Conservation (phyloP, 1,140 invertebrate species). For the Philotrypesis tridentata region DNA sequence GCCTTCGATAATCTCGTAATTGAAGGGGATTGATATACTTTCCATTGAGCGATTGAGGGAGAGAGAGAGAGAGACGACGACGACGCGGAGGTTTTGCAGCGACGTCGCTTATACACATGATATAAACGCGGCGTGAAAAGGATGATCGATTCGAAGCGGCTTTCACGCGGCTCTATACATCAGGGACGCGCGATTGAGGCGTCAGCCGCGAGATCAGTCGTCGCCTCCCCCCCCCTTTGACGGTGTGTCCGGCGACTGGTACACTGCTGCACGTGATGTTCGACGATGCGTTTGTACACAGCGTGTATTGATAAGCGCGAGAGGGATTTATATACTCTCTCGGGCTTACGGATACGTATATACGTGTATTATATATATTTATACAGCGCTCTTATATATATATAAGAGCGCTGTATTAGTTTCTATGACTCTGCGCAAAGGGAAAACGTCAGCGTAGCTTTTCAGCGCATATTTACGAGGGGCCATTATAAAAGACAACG, state of each 20-base stretch:
- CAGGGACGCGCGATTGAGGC: neutral
- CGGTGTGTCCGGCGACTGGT: no score
- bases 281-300: no score
- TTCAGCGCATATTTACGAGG: neutral
- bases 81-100: no score
- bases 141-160: neutral
- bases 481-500: neutral
- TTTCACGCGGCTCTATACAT: neutral
- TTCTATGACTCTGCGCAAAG: neutral
- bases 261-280: neutral
- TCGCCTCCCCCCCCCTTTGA: no score
- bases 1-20: constrained; percentile 21
- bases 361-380: no score
- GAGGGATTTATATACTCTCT: neutral
- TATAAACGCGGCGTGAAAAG: no score
- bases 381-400: no score
- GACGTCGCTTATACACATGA: no score
- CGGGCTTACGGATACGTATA: no score
- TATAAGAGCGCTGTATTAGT: neutral
- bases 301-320: no score
- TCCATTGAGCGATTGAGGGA: neutral
- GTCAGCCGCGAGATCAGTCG: no score
- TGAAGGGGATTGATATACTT: neutral
- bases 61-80: no score
- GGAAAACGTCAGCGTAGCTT: neutral